Conservation (phyloP, 2,888 invertebrate species). For the Scaeva pyrastri region DNA sequence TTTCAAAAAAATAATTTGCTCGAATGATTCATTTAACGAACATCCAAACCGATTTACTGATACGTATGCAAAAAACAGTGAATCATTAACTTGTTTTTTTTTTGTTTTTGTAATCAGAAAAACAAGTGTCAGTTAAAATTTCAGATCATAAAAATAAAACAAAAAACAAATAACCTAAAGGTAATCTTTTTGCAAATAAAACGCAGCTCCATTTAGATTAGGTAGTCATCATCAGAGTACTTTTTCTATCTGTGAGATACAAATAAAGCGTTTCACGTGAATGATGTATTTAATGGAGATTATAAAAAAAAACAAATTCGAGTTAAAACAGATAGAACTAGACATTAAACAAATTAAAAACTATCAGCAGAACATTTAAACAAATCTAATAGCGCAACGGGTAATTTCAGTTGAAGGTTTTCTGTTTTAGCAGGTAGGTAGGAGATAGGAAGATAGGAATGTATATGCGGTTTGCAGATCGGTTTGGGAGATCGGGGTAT, state of each 20-base stretch:
- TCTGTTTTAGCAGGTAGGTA: too few relatives aligned
- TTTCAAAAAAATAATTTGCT: too few relatives aligned
- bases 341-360: slow-evolving; percentile 7
- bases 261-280: not conserved
- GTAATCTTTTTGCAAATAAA: not conserved
- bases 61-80: not conserved
- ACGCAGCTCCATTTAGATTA: not conserved
- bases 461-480: too few relatives aligned
- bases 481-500: not conserved
- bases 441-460: too few relatives aligned
- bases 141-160: not conserved
- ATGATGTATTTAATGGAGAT: slow-evolving; percentile 13
- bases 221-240: not conserved
- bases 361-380: slow-evolving; percentile 30
- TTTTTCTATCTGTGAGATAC: not conserved
- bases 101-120: not conserved
- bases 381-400: slow-evolving; percentile 30
- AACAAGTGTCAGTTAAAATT: not conserved
- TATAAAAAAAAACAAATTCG: not conserved
- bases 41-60: not conserved
- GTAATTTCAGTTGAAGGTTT: slow-evolving; percentile 7
- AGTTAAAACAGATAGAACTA: not conserved
- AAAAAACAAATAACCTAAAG: not conserved
- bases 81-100: not conserved
- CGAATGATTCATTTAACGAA: not conserved